Base-by-base conservation (phyloP, 1,140 invertebrate genomes). In the Drosophila busckii region DNA sequence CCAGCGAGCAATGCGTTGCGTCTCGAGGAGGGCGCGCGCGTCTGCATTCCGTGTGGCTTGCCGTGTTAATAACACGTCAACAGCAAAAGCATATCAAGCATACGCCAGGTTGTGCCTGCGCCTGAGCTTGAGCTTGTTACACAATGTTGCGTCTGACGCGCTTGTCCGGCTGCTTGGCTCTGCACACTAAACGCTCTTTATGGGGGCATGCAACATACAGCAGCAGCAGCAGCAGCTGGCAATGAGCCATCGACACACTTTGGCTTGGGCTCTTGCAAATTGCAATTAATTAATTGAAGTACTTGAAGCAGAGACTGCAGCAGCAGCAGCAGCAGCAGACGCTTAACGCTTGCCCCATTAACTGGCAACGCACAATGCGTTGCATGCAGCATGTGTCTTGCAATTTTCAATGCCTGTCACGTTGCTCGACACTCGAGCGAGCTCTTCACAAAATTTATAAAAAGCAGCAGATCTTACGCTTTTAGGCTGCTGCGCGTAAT, bases 241-340 rank as follows among this genome's bases (percentile, higher is more conserved):
- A 52, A 50, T 64, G 60, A 55, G 50, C 48, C 69, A 35, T 69
- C 56, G 71, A 48, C 71, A 67, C 68, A 69, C 52, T 48, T 55
- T 45, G 55, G 52, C 68, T n/a, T n/a, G n/a, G n/a, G n/a, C n/a
- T n/a, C n/a, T 66, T 68, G 61, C 76, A 83, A 82, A 82, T 83
- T 82, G 75, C 75, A 75, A 82, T 82, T 82, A 82, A 82, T 82
- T 82, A 82, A 82, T 82, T 83, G 75, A 82, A 82, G 75, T 82
- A 70, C 75, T 56, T 58, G 44, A 66, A 69, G 29, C 68, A 49
- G 45, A 44, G 37, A 32, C 53, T 28, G 45, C 28, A 26, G 7
- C 31, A 25, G 8, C 37, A n/a, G n/a, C n/a, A n/a, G n/a, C 0
- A 10, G 20, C 42, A 8, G 15, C 13, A 20, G 10, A 8, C 5